A percentile compares a stretch with the other conserved stretches of the same genome.
Evolutionary conservation across 30 jellyfish, hydroid and myxozoan species (phyloP).

Genomic region (Turritopsis rubra): DNA sequence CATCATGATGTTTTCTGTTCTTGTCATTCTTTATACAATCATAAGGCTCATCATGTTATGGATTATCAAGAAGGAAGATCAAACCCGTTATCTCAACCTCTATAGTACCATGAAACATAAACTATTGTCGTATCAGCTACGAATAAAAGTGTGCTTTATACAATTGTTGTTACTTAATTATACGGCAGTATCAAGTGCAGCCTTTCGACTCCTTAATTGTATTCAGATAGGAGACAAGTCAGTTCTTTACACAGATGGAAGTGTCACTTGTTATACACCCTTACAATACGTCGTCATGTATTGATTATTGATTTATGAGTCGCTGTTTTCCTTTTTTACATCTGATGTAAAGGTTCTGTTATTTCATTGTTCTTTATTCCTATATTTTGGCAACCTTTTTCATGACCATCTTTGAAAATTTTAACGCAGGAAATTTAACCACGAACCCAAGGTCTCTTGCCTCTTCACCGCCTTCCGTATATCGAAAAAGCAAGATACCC

Average conservation of each 20-base stretch:
- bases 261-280: neutral
- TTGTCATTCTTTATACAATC: neutral
- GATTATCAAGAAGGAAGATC: neutral
- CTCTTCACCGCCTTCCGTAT: no score
- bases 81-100: neutral
- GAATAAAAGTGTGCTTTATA: neutral
- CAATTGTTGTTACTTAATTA: neutral
- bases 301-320: no score
- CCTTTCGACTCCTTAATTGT: neutral
- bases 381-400: no score
- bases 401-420: no score
- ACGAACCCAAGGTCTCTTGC: no score
- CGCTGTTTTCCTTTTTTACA: no score
- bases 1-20: neutral
- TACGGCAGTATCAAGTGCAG: neutral
- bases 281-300: neutral
- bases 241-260: neutral
- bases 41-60: neutral
- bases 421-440: no score
- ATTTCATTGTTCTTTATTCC: no score
- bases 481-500: no score
- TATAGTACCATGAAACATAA: neutral
- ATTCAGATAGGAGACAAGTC: neutral
- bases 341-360: no score
- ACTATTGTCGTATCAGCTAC: neutral